phyloP scores from a whole-genome alignment of 2,888 invertebrate species.

The Lepidocyrtinus sp. region DNA sequence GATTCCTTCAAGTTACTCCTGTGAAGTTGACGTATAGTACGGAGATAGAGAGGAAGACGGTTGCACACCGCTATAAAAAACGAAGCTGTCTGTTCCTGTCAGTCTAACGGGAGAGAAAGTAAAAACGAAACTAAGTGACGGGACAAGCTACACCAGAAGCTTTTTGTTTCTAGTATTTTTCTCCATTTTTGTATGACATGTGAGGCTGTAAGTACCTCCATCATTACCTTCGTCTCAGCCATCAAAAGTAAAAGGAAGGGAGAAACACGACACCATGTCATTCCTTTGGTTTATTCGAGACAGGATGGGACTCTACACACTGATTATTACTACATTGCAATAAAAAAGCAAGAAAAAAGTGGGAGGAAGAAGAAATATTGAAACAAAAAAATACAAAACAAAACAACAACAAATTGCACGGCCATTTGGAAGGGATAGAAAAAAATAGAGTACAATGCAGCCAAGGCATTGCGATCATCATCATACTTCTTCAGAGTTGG shows the following conservation, averaged over 20 bases:
- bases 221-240: not conserved
- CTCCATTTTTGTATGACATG: not conserved
- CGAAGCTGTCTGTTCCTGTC: not conserved
- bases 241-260: not conserved
- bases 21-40: not conserved
- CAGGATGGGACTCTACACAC: constrained; percentile 37
- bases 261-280: constrained; percentile 46
- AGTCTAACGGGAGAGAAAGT: not conserved
- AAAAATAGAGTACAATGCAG: not conserved
- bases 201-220: not conserved
- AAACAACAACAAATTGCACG: constrained; percentile 20
- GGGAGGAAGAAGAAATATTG: not conserved
- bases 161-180: not conserved
- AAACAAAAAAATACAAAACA: not conserved
- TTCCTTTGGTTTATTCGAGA: constrained; percentile 44
- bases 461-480: not conserved
- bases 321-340: constrained; percentile 43
- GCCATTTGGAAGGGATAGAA: not conserved
- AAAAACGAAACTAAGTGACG: not conserved
- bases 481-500: not conserved
- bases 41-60: not conserved
- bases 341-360: constrained; percentile 26
- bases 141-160: not conserved
- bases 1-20: not conserved
- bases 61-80: not conserved